phyloP scores from a whole-genome alignment of 2,113 vertebrate genomes.

The Dendrocopos noguchii region DNA sequence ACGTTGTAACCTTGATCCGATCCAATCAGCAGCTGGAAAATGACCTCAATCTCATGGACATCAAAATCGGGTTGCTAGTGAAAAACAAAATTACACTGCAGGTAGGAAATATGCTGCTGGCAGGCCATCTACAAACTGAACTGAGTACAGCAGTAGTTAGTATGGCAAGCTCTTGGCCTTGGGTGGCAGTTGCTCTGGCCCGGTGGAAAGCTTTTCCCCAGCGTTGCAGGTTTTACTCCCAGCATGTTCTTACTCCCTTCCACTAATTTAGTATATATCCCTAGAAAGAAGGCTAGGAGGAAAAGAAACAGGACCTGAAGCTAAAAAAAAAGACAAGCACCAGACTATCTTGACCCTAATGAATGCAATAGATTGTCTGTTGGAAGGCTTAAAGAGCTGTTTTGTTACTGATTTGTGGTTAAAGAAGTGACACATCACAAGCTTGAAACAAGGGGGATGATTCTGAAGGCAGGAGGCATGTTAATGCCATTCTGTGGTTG shows the following conservation, averaged over 20 bases:
- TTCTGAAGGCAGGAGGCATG: not conserved
- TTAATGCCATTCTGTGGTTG: not conserved
- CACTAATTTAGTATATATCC: not conserved
- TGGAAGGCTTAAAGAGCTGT: not conserved
- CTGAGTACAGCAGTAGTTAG: not conserved
- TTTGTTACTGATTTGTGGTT: not conserved
- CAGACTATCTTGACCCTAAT: not conserved
- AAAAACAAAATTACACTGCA: conserved; percentile 98
- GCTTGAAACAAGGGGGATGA: accelerated
- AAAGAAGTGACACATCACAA: not conserved
- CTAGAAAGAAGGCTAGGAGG: not conserved
- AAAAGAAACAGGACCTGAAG: not conserved
- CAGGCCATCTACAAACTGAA: not conserved
- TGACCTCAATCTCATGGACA: conserved; percentile 98
- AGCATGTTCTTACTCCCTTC: not conserved
- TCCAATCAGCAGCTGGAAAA: conserved; percentile 98
- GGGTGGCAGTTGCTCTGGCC: not conserved
- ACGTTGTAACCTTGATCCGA: conserved; percentile 95
- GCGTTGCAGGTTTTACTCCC: not conserved
- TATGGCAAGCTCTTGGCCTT: not conserved
- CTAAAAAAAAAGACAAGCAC: not conserved
- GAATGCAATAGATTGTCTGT: not conserved
- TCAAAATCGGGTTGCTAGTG: conserved; percentile 97
- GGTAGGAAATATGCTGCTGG: conserved; percentile 49
- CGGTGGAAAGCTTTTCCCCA: accelerated